Percentiles rank a stretch among this genome's conserved stretches.
phyloP scores from a whole-genome alignment of 2,797 vertebrate genomes.

The Periparus ater region DNA sequence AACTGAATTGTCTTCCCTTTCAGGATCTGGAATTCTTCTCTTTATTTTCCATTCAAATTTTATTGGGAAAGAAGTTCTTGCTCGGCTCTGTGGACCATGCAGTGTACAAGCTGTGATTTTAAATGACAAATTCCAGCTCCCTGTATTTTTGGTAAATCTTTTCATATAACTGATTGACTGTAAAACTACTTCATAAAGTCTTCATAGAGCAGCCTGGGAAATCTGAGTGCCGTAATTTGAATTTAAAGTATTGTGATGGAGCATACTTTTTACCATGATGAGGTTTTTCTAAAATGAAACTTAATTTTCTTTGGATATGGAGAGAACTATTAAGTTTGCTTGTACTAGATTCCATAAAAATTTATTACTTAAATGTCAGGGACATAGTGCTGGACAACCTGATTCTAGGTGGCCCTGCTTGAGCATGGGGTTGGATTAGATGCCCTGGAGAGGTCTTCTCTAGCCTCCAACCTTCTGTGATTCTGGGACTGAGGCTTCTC shows the following conservation, averaged over 20 bases:
- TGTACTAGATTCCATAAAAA: not conserved
- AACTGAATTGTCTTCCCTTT: not conserved
- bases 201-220: not conserved
- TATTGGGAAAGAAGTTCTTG: conserved; percentile 84
- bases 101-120: conserved; percentile 96
- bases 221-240: not conserved
- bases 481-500: not conserved
- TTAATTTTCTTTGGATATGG: not conserved
- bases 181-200: not conserved
- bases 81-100: conserved; percentile 92
- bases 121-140: conserved; percentile 98
- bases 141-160: conserved; percentile 91
- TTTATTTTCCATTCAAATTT: conserved; percentile 95
- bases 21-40: conserved; percentile 92
- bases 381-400: not conserved
- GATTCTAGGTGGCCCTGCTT: not conserved
- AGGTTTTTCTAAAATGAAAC: not conserved
- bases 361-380: not conserved
- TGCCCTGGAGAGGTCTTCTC: not conserved
- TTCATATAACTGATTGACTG: not conserved
- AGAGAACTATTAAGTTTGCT: not conserved
- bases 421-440: not conserved
- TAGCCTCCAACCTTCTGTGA: not conserved
- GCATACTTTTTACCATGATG: not conserved
- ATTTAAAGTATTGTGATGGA: not conserved